Evolutionary conservation across 2,113 vertebrate genomes (phyloP).

Genomic region (Cryptomyrus ogoouensis): DNA sequence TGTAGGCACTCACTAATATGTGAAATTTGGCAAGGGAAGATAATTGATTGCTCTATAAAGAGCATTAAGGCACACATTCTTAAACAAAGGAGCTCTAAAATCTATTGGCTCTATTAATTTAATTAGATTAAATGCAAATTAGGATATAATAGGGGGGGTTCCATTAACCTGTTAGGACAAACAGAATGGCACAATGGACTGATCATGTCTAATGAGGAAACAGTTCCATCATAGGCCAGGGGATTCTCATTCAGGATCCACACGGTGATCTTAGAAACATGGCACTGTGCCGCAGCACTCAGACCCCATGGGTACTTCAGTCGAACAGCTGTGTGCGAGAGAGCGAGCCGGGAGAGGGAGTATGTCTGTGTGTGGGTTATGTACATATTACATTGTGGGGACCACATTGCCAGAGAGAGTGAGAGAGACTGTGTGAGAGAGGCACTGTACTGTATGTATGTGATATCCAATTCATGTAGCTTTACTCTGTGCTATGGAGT

Average conservation of each 20-base stretch:
- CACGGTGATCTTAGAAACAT: not conserved
- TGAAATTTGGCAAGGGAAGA: constrained; percentile 11
- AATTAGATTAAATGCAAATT: constrained; percentile 20
- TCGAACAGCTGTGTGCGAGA: not conserved
- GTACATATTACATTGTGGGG: not conserved
- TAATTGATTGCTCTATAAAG: constrained; percentile 11
- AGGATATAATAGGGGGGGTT: not conserved
- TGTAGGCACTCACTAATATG: not conserved
- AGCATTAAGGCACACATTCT: constrained; percentile 6
- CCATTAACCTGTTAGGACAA: constrained; percentile 3
- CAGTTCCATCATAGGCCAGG: not conserved
- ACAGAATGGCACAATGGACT: not conserved
- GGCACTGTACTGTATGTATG: not conserved
- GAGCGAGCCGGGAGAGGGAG: not conserved
- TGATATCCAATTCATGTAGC: not conserved
- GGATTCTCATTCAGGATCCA: not conserved
- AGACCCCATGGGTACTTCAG: not conserved
- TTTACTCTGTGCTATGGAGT: not conserved
- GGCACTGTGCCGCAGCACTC: not conserved
- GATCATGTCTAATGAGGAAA: not conserved
- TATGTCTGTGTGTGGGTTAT: not conserved
- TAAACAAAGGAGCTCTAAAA: constrained; percentile 3
- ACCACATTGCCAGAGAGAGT: not conserved
- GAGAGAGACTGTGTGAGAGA: not conserved
- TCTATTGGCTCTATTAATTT: constrained; percentile 12